Percentiles rank a stretch among this genome's conserved stretches.
Evolutionary conservation across 2,113 vertebrate species (phyloP).

Genomic region (Saimiri boliviensis): DNA sequence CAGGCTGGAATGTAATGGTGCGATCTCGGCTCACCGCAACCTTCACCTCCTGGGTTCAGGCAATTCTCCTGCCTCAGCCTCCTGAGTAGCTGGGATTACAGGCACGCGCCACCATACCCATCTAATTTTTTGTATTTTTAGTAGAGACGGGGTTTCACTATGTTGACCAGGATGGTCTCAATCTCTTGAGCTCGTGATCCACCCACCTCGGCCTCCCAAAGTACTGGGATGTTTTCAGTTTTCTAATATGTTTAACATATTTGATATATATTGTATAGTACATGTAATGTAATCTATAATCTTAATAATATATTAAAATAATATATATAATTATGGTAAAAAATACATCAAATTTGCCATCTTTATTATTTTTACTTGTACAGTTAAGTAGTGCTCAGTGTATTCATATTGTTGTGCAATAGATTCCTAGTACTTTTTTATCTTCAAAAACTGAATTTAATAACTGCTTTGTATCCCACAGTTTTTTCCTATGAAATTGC

Average conservation of each 20-base stretch:
- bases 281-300: not conserved
- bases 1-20: no score
- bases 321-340: not conserved
- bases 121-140: no score
- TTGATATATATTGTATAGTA: not conserved
- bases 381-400: not conserved
- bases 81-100: no score
- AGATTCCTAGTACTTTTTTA: not conserved
- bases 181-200: no score
- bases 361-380: not conserved
- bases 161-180: no score
- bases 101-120: no score
- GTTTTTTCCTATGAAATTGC: not conserved
- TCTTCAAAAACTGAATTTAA: not conserved
- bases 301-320: not conserved
- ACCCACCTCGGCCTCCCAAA: no score
- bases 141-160: no score
- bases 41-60: no score
- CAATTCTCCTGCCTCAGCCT: no score
- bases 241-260: not conserved
- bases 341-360: not conserved
- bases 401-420: not conserved
- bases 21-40: no score
- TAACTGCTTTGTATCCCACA: not conserved
- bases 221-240: not conserved